These are phyloP conservation scores for Wasmannia auropunctata DNA, from an alignment of 1,140 invertebrate genomes.

Conservation along the genomic window DNA sequence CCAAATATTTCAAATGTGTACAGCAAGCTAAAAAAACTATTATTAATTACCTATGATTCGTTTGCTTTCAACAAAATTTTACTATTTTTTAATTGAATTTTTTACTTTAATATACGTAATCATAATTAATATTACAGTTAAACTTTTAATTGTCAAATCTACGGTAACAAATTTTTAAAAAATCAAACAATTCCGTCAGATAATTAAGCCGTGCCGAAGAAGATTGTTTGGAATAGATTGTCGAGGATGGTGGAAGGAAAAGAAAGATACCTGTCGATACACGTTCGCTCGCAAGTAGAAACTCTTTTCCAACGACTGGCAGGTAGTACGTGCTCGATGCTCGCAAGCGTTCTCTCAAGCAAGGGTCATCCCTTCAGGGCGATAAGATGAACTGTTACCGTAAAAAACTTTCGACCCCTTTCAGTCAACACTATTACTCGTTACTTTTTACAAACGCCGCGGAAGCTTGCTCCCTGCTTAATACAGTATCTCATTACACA, in stretches of 20 bases:
- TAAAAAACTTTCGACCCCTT: slow-evolving; percentile 35
- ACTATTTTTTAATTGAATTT: background rate
- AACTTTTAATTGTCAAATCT: background rate
- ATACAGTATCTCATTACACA: slow-evolving; percentile 10
- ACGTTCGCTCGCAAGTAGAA: slow-evolving; percentile 1
- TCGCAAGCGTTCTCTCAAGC: slow-evolving; percentile 53
- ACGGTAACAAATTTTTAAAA: background rate
- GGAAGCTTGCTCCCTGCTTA: slow-evolving; percentile 1
- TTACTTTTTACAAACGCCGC: slow-evolving; percentile 10
- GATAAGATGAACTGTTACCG: slow-evolving; percentile 30
- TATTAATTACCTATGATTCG: background rate
- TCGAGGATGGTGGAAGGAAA: background rate
- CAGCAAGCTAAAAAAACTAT: background rate
- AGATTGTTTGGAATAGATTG: slow-evolving; percentile 41
- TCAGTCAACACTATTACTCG: slow-evolving; percentile 23
- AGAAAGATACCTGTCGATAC: slow-evolving; percentile 32
- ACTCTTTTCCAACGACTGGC: slow-evolving; percentile 3
- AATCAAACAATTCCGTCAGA: background rate
- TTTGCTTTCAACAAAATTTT: background rate
- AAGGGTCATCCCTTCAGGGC: slow-evolving; percentile 52
- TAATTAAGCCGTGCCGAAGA: background rate
- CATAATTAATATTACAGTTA: background rate
- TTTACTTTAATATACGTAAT: background rate
- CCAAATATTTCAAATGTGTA: background rate
- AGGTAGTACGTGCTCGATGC: slow-evolving; percentile 38